These are phyloP conservation scores for Antitype chi DNA, from an alignment of 2,888 invertebrate genomes.

Conservation along the genomic window DNA sequence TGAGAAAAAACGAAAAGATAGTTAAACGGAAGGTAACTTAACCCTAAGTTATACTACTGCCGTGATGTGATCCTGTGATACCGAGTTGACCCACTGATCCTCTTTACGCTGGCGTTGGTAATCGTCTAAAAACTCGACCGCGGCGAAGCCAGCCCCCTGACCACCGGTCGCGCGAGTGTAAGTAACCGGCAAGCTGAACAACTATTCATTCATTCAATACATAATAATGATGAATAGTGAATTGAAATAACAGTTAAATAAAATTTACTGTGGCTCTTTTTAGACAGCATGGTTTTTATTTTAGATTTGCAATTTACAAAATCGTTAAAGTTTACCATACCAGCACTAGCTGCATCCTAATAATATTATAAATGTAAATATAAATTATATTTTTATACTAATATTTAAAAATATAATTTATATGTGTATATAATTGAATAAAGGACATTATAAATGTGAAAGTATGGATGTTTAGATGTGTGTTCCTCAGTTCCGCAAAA, in stretches of 20 bases:
- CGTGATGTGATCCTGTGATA: conserved; percentile 45
- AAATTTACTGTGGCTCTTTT: neutral
- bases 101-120: conserved; percentile 71
- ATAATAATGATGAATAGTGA: conserved; percentile 26
- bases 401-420: no score
- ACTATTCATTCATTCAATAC: conserved; percentile 31
- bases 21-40: neutral
- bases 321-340: no score
- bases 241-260: conserved; percentile 20
- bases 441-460: neutral
- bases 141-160: conserved; percentile 73
- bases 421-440: no score
- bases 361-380: neutral
- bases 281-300: neutral
- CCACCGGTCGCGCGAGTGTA: conserved; percentile 69
- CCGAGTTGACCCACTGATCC: conserved; percentile 72
- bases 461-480: no score
- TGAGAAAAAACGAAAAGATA: neutral
- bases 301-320: conserved; percentile 11
- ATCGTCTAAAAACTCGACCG: conserved; percentile 79
- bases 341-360: no score
- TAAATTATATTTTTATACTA: no score
- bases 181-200: conserved; percentile 63
- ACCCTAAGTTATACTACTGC: conserved; percentile 24
- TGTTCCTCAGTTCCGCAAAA: no score